Conservation (phyloP, 2,888 invertebrate species). For the Campaea margaritaria region DNA sequence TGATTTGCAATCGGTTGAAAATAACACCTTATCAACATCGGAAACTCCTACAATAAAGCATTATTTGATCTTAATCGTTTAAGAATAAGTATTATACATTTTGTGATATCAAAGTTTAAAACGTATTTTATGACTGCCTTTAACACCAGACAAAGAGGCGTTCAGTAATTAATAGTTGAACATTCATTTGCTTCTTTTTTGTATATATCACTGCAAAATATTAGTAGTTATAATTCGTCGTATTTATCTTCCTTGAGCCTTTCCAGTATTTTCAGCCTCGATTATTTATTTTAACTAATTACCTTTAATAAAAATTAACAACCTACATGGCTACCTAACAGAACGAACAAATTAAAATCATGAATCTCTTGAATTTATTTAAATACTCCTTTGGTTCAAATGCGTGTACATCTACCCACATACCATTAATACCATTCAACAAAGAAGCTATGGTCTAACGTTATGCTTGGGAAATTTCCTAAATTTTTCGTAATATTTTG, state of each 20-base stretch:
- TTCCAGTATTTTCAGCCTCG: neutral
- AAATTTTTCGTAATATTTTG: no score
- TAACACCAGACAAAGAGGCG: constrained; percentile 4
- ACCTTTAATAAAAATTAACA: neutral
- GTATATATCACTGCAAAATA: neutral
- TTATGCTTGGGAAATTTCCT: no score
- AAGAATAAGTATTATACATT: neutral
- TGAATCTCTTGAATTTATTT: neutral
- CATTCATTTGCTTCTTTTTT: neutral
- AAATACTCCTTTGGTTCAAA: neutral
- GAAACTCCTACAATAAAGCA: constrained; percentile 7
- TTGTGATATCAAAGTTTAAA: constrained; percentile 1
- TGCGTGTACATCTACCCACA: neutral
- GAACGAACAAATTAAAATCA: constrained; percentile 1
- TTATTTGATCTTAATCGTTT: neutral
- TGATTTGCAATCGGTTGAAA: constrained; percentile 5
- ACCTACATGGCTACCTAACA: constrained; percentile 1
- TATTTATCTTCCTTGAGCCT: neutral
- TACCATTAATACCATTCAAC: neutral
- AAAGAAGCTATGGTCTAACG: neutral
- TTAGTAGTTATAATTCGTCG: constrained; percentile 1
- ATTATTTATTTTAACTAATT: constrained; percentile 6
- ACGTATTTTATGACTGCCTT: neutral
- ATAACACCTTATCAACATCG: constrained; percentile 4
- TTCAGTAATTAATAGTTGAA: neutral